These are phyloP conservation scores for Sclerodermus sp. DNA, from an alignment of 2,888 invertebrate species.

Conservation along the genomic window DNA sequence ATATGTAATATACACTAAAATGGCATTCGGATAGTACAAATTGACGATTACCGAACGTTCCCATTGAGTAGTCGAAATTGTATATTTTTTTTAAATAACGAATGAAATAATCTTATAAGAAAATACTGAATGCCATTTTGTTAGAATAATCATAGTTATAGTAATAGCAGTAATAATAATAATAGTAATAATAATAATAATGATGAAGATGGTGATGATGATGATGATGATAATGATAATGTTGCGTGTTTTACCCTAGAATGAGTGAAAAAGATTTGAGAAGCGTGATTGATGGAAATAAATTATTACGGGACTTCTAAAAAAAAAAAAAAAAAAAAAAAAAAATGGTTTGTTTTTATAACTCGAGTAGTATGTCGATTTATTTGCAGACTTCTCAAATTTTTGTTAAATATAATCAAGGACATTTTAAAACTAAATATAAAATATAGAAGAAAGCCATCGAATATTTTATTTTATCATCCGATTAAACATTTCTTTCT, in stretches of 20 bases:
- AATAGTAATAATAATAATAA: too few species aligned
- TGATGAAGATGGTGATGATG: too few species aligned
- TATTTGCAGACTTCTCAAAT: too few species aligned
- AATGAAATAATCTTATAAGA: conserved; percentile 52
- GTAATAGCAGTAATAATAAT: too few species aligned
- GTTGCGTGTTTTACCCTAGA: conserved; percentile 43
- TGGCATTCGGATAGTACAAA: conserved; percentile 59
- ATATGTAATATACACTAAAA: conserved; percentile 52
- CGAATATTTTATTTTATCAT: conserved; percentile 11
- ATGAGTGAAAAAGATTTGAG: conserved; percentile 29
- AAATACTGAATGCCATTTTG: conserved; percentile 57
- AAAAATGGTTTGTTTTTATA: too few species aligned
- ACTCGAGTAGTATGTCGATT: too few species aligned
- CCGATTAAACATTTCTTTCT: conserved; percentile 7
- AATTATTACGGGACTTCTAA: conserved; percentile 43
- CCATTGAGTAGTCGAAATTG: conserved; percentile 56
- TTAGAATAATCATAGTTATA: too few species aligned
- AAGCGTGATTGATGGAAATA: conserved; percentile 25
- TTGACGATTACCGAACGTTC: conserved; percentile 51
- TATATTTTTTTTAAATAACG: conserved; percentile 57
- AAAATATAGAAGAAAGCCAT: too few species aligned
- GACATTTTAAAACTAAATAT: too few species aligned
- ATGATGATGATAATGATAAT: conserved; percentile 46
- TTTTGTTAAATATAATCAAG: too few species aligned
- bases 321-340: too few species aligned